Percentiles rank a stretch among this genome's conserved stretches.
phyloP scores from a whole-genome alignment of 2,888 invertebrate genomes.

The Lordiphosa fenestrarum region DNA sequence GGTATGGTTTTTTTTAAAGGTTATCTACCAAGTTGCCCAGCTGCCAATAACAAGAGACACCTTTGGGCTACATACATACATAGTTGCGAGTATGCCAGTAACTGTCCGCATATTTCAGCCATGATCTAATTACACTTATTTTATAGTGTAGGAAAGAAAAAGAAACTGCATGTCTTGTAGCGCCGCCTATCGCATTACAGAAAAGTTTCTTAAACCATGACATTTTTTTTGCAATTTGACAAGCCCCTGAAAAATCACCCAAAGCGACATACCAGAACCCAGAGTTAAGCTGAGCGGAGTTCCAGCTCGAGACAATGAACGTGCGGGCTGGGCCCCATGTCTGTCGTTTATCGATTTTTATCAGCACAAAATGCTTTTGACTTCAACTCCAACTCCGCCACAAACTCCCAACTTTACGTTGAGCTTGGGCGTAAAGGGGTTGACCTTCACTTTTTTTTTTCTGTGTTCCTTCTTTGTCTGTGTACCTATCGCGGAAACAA shows the following conservation, averaged over 20 bases:
- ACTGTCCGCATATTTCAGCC: constrained; percentile 30
- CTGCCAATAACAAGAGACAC: too few species aligned
- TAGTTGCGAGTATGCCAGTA: background rate
- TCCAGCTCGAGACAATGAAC: constrained; percentile 38
- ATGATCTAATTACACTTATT: constrained; percentile 55
- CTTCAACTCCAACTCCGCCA: constrained; percentile 17
- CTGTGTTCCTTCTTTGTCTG: constrained; percentile 16
- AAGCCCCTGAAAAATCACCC: constrained; percentile 54
- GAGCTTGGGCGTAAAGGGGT: constrained; percentile 55
- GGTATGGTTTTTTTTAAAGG: background rate
- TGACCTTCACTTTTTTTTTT: constrained; percentile 58
- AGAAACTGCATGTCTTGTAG: constrained; percentile 2
- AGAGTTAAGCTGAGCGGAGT: constrained; percentile 9
- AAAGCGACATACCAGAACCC: constrained; percentile 40
- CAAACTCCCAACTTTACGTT: constrained; percentile 12
- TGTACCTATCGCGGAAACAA: constrained; percentile 40
- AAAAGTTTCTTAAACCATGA: constrained; percentile 35
- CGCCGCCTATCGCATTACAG: constrained; percentile 21
- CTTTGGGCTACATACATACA: too few species aligned
- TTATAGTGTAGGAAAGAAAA: constrained; percentile 8
- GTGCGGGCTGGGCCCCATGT: constrained; percentile 25
- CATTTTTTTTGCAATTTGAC: constrained; percentile 43
- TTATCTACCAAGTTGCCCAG: too few species aligned
- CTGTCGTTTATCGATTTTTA: constrained; percentile 66
- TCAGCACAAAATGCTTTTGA: constrained; percentile 52